Base-by-base conservation (phyloP, 92 coral and sea anemone species). In the Chrysogorgia sp. region DNA sequence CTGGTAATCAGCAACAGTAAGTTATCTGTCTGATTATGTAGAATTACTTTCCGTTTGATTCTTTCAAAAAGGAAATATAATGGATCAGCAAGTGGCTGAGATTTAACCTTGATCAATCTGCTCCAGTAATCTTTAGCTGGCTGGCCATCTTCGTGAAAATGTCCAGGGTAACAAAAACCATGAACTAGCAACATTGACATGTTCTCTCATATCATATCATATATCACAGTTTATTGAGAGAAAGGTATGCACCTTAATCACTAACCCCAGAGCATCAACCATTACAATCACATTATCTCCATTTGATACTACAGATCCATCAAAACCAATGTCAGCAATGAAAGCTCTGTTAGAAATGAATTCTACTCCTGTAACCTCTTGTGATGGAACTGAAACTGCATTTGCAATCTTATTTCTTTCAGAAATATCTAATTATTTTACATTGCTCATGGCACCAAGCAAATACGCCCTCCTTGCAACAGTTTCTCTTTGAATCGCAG, bases 1-100 rank as follows among this genome's bases (percentile, higher is more conserved):
- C 81, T 82, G 66, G 40, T 86, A 89, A 49, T 89, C 93, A 62
- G 81, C 88, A 59, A 86, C 90, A 82, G 76, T 82, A 49, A 6
- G 57, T 72, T 63, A 6, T 32, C 55, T 52, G 53, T 56, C 4
- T 23, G 26, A n/a, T 35, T 76, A 67, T 88, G 80, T 37, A 88
- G 86, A 43, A 88, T 75, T 21, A 84, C 84, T 63, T 88, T 88
- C 40, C 89, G 67, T 57, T 47, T 23, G 25, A 88, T 85, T 23
- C 43, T 28, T 12, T 75, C 80, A 59, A 84, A 31, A 23, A 41
- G 43, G 61, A 60, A 74, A 62, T 76, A 82, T 13, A 24, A 24
- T 56, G 58, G 52, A 53, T 83, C 82, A 48, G 78, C n/a, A 7
- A 34, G 48, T 74, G 79, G 82, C 52, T 48, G 62, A 65, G 34